Conservation (phyloP, 30 jellyfish, hydroid and myxozoan species). For the Mastigias papua region DNA sequence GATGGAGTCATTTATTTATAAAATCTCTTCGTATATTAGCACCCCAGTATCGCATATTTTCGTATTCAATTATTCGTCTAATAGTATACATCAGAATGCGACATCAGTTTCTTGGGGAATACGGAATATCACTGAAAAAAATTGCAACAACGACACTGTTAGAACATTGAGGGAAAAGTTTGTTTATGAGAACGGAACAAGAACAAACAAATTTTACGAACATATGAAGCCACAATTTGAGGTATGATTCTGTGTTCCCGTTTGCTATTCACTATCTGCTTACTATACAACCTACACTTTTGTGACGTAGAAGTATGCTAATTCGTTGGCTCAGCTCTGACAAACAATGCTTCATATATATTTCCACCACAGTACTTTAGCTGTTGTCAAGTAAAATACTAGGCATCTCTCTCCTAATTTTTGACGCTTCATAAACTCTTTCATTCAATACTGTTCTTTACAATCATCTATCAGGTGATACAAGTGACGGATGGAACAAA, state of each 20-base stretch:
- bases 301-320: too few species aligned
- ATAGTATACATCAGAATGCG: constrained; percentile 30
- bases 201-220: constrained; percentile 38
- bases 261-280: too few species aligned
- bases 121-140: constrained; percentile 55
- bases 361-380: too few species aligned
- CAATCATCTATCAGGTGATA: constrained; percentile 20
- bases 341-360: too few species aligned
- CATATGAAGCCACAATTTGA: constrained; percentile 83
- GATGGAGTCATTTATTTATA: constrained; percentile 49
- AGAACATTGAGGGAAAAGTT: constrained; percentile 40
- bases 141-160: constrained; percentile 78
- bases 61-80: constrained; percentile 30
- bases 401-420: too few species aligned
- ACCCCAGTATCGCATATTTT: constrained; percentile 33
- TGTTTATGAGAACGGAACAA: constrained; percentile 6
- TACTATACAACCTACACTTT: too few species aligned
- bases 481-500: constrained; percentile 25
- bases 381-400: too few species aligned
- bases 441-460: too few species aligned
- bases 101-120: constrained; percentile 83
- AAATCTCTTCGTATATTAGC: constrained; percentile 63
- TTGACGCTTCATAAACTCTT: too few species aligned
- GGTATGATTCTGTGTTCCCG: too few species aligned
- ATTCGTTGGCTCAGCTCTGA: too few species aligned